Base-by-base conservation (phyloP, 2,888 invertebrate species). In the Agonum fuliginosum region DNA sequence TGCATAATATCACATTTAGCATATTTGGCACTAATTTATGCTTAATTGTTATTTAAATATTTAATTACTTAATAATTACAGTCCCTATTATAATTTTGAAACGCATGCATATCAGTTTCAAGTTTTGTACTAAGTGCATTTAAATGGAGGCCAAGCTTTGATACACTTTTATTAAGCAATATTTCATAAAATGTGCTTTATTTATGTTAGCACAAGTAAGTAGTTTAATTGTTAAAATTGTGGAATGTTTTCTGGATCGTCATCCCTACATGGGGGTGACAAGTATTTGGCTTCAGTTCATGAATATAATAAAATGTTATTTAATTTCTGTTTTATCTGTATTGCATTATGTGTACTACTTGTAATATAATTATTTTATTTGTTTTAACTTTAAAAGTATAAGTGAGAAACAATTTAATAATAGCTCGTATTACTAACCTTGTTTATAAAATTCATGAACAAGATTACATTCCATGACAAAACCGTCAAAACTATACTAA, bases 91-190 rank as follows among this genome's bases (percentile, higher is more conserved):
- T 2, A n/a, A 12, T 58, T 58, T 58, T 30, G 3, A 58, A 58
- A 58, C 19, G 58, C 58, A 58, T 58, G 30, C 6, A 14, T 58
- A 58, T 30, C 4, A 30, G 2, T 58, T 58, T 58, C 27, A 24
- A 51, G 6, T 51, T 34, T 51, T 51, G 4, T 30, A 24, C 24
- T 5, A 24, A 24, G 24, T 58, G 27, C 58, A 58, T 58, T 58
- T 58, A 58, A 58, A 58, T 58, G 58, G 58, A 30, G 58, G 30
- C 27, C 58, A 30, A 58, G 30, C 6, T 58, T 58, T 58, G n/a
- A 27, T 27, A 58, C 27, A 24, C 12, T 58, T 10, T 19, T n/a
- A 20, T 22, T 20, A 51, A 51, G 22, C 8, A 34, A 4, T 2
- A 34, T 34, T 34, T 2, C 22, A 22, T n/a, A 22, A 20, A 51